Percentiles rank a stretch among this genome's conserved stretches.
Evolutionary conservation across 2,113 vertebrate species (phyloP).

Genomic region (Naja naja): DNA sequence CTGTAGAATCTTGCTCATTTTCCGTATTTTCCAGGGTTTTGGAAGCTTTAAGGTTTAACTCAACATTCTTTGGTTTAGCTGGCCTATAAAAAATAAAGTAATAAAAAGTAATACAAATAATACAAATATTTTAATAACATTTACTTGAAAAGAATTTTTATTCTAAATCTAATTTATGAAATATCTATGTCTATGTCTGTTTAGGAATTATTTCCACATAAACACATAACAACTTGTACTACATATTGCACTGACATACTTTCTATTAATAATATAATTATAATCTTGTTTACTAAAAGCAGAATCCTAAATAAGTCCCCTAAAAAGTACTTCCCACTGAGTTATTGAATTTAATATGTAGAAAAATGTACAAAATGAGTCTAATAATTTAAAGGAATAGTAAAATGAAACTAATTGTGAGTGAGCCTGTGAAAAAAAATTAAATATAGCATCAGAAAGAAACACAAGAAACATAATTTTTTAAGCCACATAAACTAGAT

Average conservation of each 20-base stretch:
- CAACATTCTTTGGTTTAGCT: conserved; percentile 75
- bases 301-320: not conserved
- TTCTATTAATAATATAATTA: not conserved
- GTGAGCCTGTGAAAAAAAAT: not conserved
- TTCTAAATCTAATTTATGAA: not conserved
- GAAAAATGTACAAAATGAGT: not conserved
- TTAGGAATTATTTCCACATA: not conserved
- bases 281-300: not conserved
- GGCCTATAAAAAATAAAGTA: conserved; percentile 67
- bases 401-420: not conserved
- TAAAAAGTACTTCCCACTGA: not conserved
- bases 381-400: not conserved
- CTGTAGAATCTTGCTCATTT: conserved; percentile 64
- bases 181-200: not conserved
- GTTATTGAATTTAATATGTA: not conserved
- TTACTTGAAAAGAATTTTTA: not conserved
- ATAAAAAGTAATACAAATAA: not conserved
- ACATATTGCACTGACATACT: not conserved
- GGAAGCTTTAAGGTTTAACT: conserved; percentile 73
- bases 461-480: not conserved
- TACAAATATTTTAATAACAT: conserved; percentile 17
- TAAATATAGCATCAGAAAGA: not conserved
- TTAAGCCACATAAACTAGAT: not conserved
- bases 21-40: conserved; percentile 63
- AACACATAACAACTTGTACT: not conserved